Base-by-base conservation (phyloP, 2,888 invertebrate genomes). In the Arctia plantaginis region DNA sequence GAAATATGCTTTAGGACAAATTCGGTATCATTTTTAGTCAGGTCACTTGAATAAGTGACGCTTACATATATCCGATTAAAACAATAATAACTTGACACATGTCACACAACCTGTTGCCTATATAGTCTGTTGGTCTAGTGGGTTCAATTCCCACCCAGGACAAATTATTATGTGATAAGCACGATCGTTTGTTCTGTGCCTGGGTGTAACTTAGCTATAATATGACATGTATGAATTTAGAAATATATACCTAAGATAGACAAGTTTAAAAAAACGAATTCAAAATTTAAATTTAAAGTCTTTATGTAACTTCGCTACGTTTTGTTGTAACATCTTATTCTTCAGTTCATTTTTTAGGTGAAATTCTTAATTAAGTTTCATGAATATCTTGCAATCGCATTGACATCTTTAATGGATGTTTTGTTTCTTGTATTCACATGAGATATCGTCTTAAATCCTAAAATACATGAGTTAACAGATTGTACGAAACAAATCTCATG, bases 381-480 rank as follows among this genome's bases (percentile, higher is more conserved):
- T 66, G 15, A 8, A 55, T 27, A 73, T 69, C 33, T 66, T 59
- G 33, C 35, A 62, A 62, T 66, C 33, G 41, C 62, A 74, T 15
- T 69, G 69, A 69, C 55, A 69, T 69, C 41, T 59, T 66, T 62
- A 71, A 70, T 70, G 44, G 35, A 12, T 44, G 51, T 30, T 78
- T 75, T 80, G 78, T 77, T 74, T 73, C 64, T 66, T 39, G 69
- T 47, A 76, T 84, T 76, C 73, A 77, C 72, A 80, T 74, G 47
- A 23, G 55, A 69, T 39, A 41, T 55, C 71, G 71, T 62, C 70
- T 75, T 62, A 44, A 33, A 62, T 78, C 79, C 77, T 35, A 75
- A 82, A 80, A 86, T 84, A 86, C 69, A 69, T 27, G 67, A 75
- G 77, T 73, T 80, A 77, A 84, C 79, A 79, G 72, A 82, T 86